A percentile compares a stretch with the other conserved stretches of the same genome.
Evolutionary conservation across 2,797 vertebrate genomes (phyloP).

Genomic region (Glyptemys insculpta): DNA sequence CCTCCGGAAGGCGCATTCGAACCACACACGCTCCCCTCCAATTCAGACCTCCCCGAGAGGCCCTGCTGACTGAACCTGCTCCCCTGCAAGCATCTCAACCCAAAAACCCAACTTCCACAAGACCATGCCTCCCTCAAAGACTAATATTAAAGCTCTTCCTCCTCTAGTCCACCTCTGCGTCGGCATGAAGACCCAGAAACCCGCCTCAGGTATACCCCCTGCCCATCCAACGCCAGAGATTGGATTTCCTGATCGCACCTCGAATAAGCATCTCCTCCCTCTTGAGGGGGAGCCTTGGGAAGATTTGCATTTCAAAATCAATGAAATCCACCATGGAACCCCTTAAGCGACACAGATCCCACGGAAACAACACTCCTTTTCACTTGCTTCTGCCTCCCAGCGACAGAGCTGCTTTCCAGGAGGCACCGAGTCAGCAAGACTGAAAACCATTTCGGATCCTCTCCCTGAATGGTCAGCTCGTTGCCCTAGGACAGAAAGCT

Average conservation of each 20-base stretch:
- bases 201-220: background rate
- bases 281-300: background rate
- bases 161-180: background rate
- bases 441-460: background rate
- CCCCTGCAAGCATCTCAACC: no score
- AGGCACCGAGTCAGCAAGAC: background rate
- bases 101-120: fast-evolving
- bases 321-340: background rate
- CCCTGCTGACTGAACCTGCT: background rate
- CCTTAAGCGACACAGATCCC: background rate
- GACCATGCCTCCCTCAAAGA: background rate
- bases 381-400: background rate
- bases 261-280: background rate
- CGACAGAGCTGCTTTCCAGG: background rate
- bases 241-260: background rate
- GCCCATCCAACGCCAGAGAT: background rate
- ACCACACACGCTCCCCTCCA: background rate
- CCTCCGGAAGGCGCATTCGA: background rate
- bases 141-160: background rate
- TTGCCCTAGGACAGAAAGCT: background rate
- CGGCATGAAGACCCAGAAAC: background rate
- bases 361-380: background rate
- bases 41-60: background rate
- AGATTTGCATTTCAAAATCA: background rate
- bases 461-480: background rate